Evolutionary conservation across 2,113 vertebrate species (phyloP), one percentile per base, ranked within the genome.

Genomic region (Gobio gobio): DNA sequence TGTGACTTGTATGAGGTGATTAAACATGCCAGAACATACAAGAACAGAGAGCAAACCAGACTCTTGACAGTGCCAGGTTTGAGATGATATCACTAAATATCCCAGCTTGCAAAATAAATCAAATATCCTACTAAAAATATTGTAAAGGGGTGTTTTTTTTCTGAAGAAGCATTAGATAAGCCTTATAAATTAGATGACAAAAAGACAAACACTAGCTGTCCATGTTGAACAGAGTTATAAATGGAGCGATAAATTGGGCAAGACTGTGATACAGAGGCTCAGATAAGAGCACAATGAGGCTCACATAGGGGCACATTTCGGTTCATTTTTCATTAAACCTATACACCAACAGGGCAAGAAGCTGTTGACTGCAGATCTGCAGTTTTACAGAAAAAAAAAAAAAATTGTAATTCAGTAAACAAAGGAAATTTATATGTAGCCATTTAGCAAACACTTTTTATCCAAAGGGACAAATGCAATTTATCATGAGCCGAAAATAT

Each of bases 1-100:
- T 24, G 43, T 45, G n/a, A 74, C 22, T 49, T 43, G 40, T 76
- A 33, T 56, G 74, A 78, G 33, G 22, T 78, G 29, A 78, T 12
- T 43, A 59, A 78, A n/a, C 76, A 59, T 78, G 76, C 59, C 58
- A 63, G 58, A 63, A 63, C n/a, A 26, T 43, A 59, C 29, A 63
- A 78, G 10, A 61, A 24, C 22, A 61, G 22, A 0, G 22, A 63
- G n/a, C 58, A 59, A 43, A 5, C 76, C 33, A 45, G 36, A 24
- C 54, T 54, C 26, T 8, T 59, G 20, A 78, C 76, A 59, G 54
- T 14, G 76, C 54, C 76, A 43, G 33, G 33, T 78, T 59, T 43
- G 14, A 59, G 54, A 40, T n/a, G 12, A 26, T 61, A 22, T 43
- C 2, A 8, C 58, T 26, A 10, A 79, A 79, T 79, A 63, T 29